Evolutionary conservation across 2,888 invertebrate species (phyloP).

Genomic region (Bruchidius siliquastri): DNA sequence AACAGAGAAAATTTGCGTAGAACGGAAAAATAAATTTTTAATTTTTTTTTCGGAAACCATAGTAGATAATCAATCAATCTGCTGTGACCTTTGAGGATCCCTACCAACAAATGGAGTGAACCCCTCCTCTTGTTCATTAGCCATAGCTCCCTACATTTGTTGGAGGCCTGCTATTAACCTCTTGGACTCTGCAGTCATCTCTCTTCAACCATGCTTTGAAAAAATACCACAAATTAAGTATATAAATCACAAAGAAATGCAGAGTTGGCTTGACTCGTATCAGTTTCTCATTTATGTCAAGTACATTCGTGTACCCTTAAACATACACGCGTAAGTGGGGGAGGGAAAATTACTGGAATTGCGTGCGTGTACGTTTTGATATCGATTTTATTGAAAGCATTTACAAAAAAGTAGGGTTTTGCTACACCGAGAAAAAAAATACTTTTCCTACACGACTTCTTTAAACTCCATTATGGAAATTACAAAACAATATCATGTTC

Average conservation of each 20-base stretch:
- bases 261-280: neutral
- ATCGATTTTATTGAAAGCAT: neutral
- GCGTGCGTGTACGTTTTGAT: neutral
- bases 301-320: neutral
- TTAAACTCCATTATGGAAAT: neutral
- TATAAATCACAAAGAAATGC: neutral
- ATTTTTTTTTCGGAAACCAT: too few species aligned
- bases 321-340: neutral
- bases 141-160: too few species aligned
- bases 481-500: neutral
- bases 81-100: too few species aligned
- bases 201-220: too few species aligned
- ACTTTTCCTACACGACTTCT: neutral
- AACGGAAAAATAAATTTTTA: too few species aligned
- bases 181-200: too few species aligned
- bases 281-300: neutral
- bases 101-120: too few species aligned
- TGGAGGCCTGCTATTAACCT: too few species aligned
- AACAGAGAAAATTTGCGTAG: too few species aligned
- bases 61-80: too few species aligned
- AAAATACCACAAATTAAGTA: neutral
- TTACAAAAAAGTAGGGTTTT: neutral
- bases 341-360: neutral
- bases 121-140: too few species aligned
- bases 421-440: neutral